A percentile compares a stretch with the other conserved stretches of the same genome.
phyloP scores from a whole-genome alignment of 2,888 invertebrate species.

The Gari tellinella region DNA sequence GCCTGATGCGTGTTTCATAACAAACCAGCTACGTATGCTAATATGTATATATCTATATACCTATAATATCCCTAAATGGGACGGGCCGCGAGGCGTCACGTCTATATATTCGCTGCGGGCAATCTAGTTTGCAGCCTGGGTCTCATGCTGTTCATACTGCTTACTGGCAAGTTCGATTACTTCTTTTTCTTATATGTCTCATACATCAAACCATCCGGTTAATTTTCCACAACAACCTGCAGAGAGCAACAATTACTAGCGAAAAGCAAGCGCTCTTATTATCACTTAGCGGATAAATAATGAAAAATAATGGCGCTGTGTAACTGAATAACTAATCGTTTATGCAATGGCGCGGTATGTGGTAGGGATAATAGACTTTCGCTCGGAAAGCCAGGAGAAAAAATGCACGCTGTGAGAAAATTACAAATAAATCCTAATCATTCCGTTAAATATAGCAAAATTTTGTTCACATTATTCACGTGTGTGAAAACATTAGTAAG shows the following conservation, averaged over 20 bases:
- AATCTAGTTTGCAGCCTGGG: too few species aligned
- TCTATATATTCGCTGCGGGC: too few species aligned
- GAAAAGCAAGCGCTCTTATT: slow-evolving; percentile 19
- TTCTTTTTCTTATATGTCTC: slow-evolving; percentile 3
- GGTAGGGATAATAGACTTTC: slow-evolving; percentile 3
- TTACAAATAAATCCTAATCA: slow-evolving; percentile 2
- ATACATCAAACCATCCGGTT: slow-evolving; percentile 26
- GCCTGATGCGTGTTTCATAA: too few species aligned
- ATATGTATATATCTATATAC: too few species aligned
- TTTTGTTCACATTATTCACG: neutral
- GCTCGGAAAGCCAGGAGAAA: neutral
- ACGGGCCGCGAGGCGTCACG: too few species aligned
- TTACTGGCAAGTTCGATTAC: too few species aligned
- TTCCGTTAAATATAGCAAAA: slow-evolving; percentile 3
- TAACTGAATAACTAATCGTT: slow-evolving; percentile 27
- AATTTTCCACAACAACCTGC: slow-evolving; percentile 31
- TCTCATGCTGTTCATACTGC: too few species aligned
- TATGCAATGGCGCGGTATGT: slow-evolving; percentile 24
- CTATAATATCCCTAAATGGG: too few species aligned
- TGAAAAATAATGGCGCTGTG: slow-evolving; percentile 38
- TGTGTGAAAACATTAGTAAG: neutral
- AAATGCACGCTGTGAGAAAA: slow-evolving; percentile 1
- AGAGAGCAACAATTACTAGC: slow-evolving; percentile 46
- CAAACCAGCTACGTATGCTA: too few species aligned
- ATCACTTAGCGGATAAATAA: slow-evolving; percentile 22